Conservation (phyloP, 1,140 invertebrate genomes). For the Babylonia areolata region DNA sequence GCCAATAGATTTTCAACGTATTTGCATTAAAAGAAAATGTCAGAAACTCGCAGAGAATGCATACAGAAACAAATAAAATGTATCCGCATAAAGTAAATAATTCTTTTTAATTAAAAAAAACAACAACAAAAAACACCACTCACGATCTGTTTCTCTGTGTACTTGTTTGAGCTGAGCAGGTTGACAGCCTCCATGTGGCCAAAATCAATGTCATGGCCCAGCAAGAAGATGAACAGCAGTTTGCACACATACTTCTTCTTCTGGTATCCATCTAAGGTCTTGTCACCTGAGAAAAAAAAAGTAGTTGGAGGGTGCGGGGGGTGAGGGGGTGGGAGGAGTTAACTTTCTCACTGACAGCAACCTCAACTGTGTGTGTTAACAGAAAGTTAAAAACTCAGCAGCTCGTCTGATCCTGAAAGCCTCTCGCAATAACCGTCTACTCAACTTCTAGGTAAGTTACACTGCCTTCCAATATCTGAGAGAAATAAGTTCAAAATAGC, state of each 20-base stretch:
- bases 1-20: not conserved
- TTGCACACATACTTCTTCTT: constrained; percentile 99
- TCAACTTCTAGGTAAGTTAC: too few species aligned
- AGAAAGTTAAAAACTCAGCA: too few species aligned
- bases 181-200: constrained; percentile 99
- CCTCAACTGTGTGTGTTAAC: too few species aligned
- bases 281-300: constrained; percentile 86
- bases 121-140: too few species aligned
- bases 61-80: not conserved
- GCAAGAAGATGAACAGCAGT: constrained; percentile 98
- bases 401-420: too few species aligned
- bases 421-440: too few species aligned
- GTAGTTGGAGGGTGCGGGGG: too few species aligned
- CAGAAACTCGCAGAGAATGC: not conserved
- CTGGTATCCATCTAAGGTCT: constrained; percentile 99
- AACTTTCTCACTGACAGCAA: too few species aligned
- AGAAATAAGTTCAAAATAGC: too few species aligned
- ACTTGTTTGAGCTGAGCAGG: constrained; percentile 99
- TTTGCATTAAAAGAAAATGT: not conserved
- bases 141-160: constrained; percentile 99
- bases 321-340: too few species aligned
- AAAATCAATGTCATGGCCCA: constrained; percentile 99
- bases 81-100: not conserved
- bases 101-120: too few species aligned
- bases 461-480: too few species aligned